phyloP scores from a whole-genome alignment of 2,113 vertebrate genomes.

The Eublepharis macularius region DNA sequence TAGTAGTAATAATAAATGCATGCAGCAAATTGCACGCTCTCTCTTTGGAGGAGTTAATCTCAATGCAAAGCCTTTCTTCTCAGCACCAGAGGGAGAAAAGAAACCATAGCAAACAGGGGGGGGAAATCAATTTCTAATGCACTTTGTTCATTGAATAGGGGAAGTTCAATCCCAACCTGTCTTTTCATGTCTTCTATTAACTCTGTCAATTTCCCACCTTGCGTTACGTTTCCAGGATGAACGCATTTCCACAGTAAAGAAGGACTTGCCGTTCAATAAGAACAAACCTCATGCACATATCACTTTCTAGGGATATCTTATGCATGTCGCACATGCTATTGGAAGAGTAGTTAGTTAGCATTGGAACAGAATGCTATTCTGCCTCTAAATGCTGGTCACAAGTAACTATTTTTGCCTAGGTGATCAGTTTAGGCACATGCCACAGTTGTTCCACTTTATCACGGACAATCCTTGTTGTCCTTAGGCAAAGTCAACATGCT shows the following conservation, averaged over 20 bases:
- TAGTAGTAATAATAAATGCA: slow-evolving; percentile 38
- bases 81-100: slow-evolving; percentile 20
- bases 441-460: not conserved
- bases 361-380: not conserved
- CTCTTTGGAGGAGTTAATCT: slow-evolving; percentile 38
- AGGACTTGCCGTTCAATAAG: not conserved
- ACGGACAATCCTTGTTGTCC: not conserved
- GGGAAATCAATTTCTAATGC: slow-evolving; percentile 54
- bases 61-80: slow-evolving; percentile 43
- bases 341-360: not conserved
- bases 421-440: no score
- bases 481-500: no score
- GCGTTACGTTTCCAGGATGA: not conserved
- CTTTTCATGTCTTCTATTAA: slow-evolving; percentile 40
- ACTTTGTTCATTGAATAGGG: slow-evolving; percentile 27
- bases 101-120: slow-evolving; percentile 1
- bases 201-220: slow-evolving; percentile 43
- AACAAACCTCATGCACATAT: not conserved
- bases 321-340: rapidly evolving
- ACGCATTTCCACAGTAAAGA: rapidly evolving
- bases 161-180: slow-evolving; percentile 12
- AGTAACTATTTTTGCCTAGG: not conserved
- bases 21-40: slow-evolving; percentile 35
- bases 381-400: not conserved
- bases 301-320: rapidly evolving